These are phyloP conservation scores for Platyscapa corneri DNA, from an alignment of 1,140 invertebrate genomes.

Conservation along the genomic window DNA sequence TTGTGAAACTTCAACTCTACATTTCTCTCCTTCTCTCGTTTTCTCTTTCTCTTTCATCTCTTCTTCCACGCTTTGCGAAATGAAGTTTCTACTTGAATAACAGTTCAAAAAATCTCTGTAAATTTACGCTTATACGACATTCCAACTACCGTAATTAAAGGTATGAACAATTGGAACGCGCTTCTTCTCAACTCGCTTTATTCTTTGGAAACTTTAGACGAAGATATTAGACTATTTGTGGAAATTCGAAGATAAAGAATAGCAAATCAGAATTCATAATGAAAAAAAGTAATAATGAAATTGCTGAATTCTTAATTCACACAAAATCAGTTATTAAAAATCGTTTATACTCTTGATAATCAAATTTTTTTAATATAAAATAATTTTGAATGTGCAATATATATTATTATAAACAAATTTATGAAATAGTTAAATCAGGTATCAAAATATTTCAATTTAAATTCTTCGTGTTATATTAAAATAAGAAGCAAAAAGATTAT, in stretches of 20 bases:
- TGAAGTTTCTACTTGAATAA: conserved; percentile 40
- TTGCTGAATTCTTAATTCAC: neutral
- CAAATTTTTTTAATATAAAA: too few relatives aligned
- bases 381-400: too few relatives aligned
- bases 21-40: too few relatives aligned
- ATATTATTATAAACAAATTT: too few relatives aligned
- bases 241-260: neutral
- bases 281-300: neutral
- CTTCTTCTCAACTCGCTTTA: conserved; percentile 7
- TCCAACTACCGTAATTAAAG: conserved; percentile 49
- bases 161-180: conserved; percentile 47
- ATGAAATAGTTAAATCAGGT: too few relatives aligned
- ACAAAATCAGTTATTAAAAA: too few relatives aligned
- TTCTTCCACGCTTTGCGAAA: neutral
- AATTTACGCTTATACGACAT: conserved; percentile 29
- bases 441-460: too few relatives aligned
- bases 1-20: neutral
- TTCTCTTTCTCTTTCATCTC: neutral
- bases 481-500: too few relatives aligned
- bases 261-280: neutral
- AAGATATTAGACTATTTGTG: neutral
- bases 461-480: too few relatives aligned
- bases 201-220: conserved; percentile 13
- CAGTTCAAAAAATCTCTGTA: conserved; percentile 46
- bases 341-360: too few relatives aligned